Percentiles rank a stretch among this genome's conserved stretches.
phyloP scores from a whole-genome alignment of 2,113 vertebrate genomes.

The Heliornis fulica region DNA sequence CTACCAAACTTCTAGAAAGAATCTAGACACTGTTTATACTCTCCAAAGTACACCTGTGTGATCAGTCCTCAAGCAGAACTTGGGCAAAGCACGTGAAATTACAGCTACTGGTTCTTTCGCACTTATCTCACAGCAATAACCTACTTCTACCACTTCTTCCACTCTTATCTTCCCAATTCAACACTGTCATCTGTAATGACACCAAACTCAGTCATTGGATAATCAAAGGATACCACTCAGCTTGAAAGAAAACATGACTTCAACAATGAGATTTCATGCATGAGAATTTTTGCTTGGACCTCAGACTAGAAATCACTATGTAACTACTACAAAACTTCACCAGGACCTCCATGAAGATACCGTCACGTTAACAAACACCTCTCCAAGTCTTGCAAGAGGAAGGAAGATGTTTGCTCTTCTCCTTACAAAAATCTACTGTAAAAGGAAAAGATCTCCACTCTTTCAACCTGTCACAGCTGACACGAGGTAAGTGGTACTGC shows the following conservation, averaged over 20 bases:
- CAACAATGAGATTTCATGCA: background rate
- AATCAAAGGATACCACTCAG: background rate
- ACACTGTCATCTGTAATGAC: background rate
- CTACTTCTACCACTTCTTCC: background rate
- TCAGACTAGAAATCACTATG: background rate
- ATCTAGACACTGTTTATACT: background rate
- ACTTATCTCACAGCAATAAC: background rate
- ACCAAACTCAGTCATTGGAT: background rate
- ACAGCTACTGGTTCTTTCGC: background rate
- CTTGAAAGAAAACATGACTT: background rate
- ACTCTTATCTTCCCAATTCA: background rate
- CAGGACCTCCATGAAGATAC: background rate
- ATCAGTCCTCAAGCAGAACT: background rate
- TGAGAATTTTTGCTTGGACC: background rate
- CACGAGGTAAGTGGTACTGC: background rate
- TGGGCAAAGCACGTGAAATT: fast-evolving
- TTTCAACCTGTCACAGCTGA: background rate
- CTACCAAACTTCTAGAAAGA: background rate
- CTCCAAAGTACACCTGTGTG: background rate
- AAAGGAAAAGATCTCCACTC: background rate
- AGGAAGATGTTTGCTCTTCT: background rate
- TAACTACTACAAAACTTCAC: background rate
- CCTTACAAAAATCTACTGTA: background rate
- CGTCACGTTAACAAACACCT: background rate
- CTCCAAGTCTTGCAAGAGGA: background rate